Evolutionary conservation across 2,797 vertebrate genomes (phyloP).

Genomic region (Pangasius mekongensis): DNA sequence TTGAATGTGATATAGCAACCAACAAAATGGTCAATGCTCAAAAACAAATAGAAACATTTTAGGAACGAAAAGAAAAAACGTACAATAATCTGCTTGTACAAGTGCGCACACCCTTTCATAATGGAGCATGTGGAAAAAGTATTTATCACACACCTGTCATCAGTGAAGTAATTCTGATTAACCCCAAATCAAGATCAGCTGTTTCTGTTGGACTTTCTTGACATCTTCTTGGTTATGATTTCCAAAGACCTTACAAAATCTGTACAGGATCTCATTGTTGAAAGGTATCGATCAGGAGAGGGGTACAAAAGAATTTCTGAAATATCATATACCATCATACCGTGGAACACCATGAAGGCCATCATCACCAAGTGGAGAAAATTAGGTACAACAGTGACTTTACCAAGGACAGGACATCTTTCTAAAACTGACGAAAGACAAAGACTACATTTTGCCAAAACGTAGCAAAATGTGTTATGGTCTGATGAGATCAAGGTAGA

Average conservation of each 20-base stretch:
- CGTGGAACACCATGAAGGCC: not conserved
- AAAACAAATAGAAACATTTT: not conserved
- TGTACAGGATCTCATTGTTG: not conserved
- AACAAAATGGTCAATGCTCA: not conserved
- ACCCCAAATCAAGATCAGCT: not conserved
- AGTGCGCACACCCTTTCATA: not conserved
- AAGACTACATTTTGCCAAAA: not conserved
- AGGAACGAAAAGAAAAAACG: not conserved
- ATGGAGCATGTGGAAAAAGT: not conserved
- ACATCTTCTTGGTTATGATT: not conserved
- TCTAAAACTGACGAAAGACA: not conserved
- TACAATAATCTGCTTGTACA: not conserved
- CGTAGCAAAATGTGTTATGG: not conserved
- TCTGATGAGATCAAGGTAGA: not conserved
- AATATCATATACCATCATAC: not conserved
- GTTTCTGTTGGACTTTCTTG: not conserved
- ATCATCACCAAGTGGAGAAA: not conserved
- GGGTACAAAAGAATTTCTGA: not conserved
- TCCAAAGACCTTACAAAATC: not conserved
- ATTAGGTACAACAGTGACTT: not conserved
- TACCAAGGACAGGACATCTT: no score
- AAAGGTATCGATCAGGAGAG: not conserved
- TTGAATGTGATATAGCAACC: not conserved
- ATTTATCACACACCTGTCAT: not conserved
- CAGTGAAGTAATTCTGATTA: not conserved